These are phyloP conservation scores for Lanistes nyassanus DNA, from an alignment of 1,140 invertebrate species.

Conservation along the genomic window DNA sequence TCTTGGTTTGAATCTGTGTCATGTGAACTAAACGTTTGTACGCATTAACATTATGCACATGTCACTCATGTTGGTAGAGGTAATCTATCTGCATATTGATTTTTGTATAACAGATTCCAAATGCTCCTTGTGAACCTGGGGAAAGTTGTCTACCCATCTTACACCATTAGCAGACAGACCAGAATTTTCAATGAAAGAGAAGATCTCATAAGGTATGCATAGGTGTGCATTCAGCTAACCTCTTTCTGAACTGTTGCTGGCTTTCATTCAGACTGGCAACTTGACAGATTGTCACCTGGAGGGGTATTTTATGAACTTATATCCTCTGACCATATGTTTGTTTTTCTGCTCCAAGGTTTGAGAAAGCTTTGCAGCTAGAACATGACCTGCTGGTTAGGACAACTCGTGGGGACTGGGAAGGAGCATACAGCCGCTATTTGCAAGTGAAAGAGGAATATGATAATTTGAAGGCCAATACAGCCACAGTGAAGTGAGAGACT, in stretches of 20 bases:
- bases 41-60: neutral
- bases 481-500: conserved; percentile 35
- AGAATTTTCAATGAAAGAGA: conserved; percentile 66
- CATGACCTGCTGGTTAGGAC: conserved; percentile 38
- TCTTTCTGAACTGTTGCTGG: conserved; percentile 14
- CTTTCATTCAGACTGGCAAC: neutral
- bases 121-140: conserved; percentile 70
- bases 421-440: conserved; percentile 40
- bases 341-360: conserved; percentile 39
- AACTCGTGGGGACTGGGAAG: conserved; percentile 39
- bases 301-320: neutral
- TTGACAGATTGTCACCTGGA: too few relatives aligned
- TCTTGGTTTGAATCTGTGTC: neutral
- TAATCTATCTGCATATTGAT: neutral
- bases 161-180: conserved; percentile 63
- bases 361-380: conserved; percentile 49
- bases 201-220: conserved; percentile 64
- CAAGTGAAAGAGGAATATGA: conserved; percentile 34
- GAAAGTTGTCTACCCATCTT: conserved; percentile 67
- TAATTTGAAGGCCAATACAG: conserved; percentile 28
- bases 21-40: neutral
- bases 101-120: conserved; percentile 59
- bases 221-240: conserved; percentile 24
- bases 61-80: neutral
- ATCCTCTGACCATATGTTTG: neutral